Evolutionary conservation across 1,140 invertebrate species (phyloP), one percentile per base, ranked within the genome.

Genomic region (Frieseomelitta varia): DNA sequence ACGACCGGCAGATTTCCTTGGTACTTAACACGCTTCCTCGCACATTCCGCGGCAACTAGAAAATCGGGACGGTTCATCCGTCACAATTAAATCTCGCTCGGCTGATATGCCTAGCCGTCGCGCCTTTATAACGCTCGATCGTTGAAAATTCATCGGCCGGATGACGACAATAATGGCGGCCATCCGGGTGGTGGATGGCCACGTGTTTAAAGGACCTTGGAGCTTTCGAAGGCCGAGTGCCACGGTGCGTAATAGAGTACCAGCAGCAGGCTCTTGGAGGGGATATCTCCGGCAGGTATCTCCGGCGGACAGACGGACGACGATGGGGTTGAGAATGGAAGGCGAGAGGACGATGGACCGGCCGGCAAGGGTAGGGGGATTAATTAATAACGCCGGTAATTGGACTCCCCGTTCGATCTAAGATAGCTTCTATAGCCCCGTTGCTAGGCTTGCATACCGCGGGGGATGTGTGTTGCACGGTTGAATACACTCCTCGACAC

Each of bases 341-440:
- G 8, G 90, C 81, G 79, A 90, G 85, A 90, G 89, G 39, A 89
- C 82, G 90, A 90, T 89, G 85, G 88, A 84, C 69, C 89, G 74
- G 77, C 75, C 51, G 69, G 75, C 68, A 73, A 80, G 85, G 73
- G 88, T 85, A 75, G 79, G 90, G 39, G 87, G 91, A 92, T 93
- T 92, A 93, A 93, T 93, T 93, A 93, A 93, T 93, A 93, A 92
- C 92, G 89, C 83, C 89, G 87, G 91, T 93, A 93, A 93, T 93
- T 93, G 92, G 91, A 93, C 91, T 89, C 87, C 39, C 6, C 88
- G 87, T 92, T 92, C 91, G 90, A 92, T 93, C 93, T 91, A 92
- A 93, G 92, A 93, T 92, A 92, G 91, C 88, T 89, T 84, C 87
- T 87, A 89, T 84, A 84, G 88, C 78, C 88, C 82, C 82, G 39